Evolutionary conservation across 1,140 invertebrate genomes (phyloP).

Genomic region (Drosophila kohkoa): DNA sequence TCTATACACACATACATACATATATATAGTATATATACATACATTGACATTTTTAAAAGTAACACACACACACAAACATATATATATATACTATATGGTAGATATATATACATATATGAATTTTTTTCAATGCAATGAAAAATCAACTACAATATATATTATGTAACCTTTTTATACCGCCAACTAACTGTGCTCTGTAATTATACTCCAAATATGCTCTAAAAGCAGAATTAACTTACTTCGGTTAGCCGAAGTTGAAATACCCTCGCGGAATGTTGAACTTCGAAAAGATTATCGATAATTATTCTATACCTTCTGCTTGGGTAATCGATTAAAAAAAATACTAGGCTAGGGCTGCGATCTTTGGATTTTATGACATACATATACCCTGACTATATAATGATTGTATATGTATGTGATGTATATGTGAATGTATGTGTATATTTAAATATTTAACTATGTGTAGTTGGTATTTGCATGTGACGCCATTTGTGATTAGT

Average conservation of each 20-base stretch:
- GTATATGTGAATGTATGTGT: conserved; percentile 46
- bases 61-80: conserved; percentile 26
- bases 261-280: background rate
- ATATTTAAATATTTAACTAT: conserved; percentile 51
- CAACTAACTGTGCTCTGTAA: conserved; percentile 79
- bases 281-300: background rate
- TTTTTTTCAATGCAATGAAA: conserved; percentile 53
- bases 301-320: background rate
- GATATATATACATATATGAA: conserved; percentile 34
- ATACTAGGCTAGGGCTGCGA: background rate
- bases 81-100: conserved; percentile 8
- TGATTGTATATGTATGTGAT: conserved; percentile 14
- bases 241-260: background rate
- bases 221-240: background rate
- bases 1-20: conserved; percentile 28
- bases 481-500: conserved; percentile 74
- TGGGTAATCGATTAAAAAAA: background rate
- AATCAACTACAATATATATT: conserved; percentile 47
- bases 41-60: conserved; percentile 26
- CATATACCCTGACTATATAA: conserved; percentile 18
- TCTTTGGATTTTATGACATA: conserved; percentile 19
- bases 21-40: conserved; percentile 23
- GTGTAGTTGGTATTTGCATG: conserved; percentile 58
- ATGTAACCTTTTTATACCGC: conserved; percentile 80
- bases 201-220: conserved; percentile 40